Conservation (phyloP, 2,888 invertebrate species). For the Agrypnus murinus region DNA sequence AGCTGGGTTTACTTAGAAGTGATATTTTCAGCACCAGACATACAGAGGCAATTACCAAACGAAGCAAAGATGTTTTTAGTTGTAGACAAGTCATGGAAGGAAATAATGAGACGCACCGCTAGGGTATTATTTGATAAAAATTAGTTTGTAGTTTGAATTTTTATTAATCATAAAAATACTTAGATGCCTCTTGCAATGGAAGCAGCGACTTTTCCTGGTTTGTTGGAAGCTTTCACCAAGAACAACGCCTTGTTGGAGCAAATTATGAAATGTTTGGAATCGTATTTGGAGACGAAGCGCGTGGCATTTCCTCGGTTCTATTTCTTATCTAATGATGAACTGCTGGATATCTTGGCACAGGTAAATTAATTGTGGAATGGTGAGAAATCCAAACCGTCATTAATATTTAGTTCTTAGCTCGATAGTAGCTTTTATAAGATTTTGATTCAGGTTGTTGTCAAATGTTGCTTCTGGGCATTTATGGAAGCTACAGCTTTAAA, state of each 20-base stretch:
- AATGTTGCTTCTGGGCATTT: too few relatives aligned
- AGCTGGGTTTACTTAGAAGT: conserved; percentile 97
- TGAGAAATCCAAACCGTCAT: too few relatives aligned
- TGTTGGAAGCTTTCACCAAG: conserved; percentile 80
- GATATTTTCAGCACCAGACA: conserved; percentile 95
- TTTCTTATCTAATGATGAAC: conserved; percentile 92
- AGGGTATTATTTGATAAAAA: conserved; percentile 77
- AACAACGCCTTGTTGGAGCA: conserved; percentile 89
- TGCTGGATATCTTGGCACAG: conserved; percentile 92
- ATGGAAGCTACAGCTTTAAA: too few relatives aligned
- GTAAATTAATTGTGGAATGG: conserved; percentile 68
- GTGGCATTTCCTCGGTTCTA: conserved; percentile 93
- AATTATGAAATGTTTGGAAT: conserved; percentile 92
- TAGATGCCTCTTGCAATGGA: conserved; percentile 87
- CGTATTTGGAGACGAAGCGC: conserved; percentile 91
- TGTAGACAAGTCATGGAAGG: conserved; percentile 94
- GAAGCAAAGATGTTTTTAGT: conserved; percentile 90
- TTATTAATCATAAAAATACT: neutral
- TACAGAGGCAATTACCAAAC: conserved; percentile 92
- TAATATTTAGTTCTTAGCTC: too few relatives aligned
- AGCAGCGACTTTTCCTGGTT: conserved; percentile 82
- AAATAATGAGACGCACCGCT: conserved; percentile 87
- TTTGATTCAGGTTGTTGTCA: too few relatives aligned
- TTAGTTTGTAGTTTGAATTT: neutral
- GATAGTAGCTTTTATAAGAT: too few relatives aligned